Base-by-base conservation (phyloP, 2,113 vertebrate genomes). In the Gallinago jamesoni region DNA sequence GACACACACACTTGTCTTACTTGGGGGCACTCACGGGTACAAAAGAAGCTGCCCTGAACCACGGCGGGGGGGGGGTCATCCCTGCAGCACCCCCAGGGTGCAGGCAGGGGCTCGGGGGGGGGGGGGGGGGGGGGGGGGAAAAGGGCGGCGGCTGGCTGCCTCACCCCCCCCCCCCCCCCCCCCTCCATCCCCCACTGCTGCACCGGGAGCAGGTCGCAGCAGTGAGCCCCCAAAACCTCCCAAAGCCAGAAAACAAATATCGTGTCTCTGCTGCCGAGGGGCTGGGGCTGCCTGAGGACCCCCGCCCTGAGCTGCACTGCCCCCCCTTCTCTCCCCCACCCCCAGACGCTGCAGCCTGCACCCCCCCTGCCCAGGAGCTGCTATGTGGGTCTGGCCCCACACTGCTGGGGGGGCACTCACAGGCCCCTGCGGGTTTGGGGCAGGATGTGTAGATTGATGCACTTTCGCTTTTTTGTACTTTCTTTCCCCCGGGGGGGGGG, bases 401-500 rank as follows among this genome's bases (percentile, higher is more conserved):
- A 11, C 33, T 31, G 52, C 9, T 7, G 28, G 60, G 69, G 25
- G 59, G 37, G 28, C 20, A 22, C 72, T 57, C 24, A 10, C 37
- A 17, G 45, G 20, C 41, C 48, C 45, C 6, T 2, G 13, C 0
- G 4, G 45, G 5, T 62, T 68, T 69, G 28, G 57, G 89, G 59
- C 77, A 77, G 82, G 82, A 56, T 12, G 16, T 2, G 83, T 60
- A 70, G 78, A 84, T 87, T 47, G 60, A 95, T 96, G 95, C 93
- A 95, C 95, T 96, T 96, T 95, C 1, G 91, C 95, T 96, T 93
- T 93, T 96, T 96, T 96, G 91, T 96, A 96, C 91, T 96, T 64
- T 45, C 63, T 48, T 39, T 60, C 4, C 33, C 17, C 37, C 13
- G 5, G 0, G 6, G 25, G 84, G 67, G 14, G 30, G 12, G 41